Conservation (phyloP, 2,797 vertebrate genomes). For the Corythornis leucogaster region DNA sequence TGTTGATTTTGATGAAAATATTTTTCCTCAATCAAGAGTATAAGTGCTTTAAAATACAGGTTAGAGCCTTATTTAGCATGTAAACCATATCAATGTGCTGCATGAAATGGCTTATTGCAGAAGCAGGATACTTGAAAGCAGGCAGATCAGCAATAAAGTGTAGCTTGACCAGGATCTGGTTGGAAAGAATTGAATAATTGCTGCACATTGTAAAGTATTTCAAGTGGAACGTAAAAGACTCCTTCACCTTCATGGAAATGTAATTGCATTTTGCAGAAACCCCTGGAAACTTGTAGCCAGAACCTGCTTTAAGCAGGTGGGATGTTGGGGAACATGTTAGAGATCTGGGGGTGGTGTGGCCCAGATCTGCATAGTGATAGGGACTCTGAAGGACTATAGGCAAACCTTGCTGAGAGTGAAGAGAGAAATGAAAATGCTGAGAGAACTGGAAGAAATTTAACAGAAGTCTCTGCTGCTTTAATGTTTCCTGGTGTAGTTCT, state of each 20-base stretch:
- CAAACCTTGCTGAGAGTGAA: background rate
- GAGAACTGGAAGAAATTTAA: background rate
- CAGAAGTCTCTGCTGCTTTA: background rate
- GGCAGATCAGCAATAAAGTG: background rate
- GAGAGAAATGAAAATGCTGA: background rate
- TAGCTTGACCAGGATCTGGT: background rate
- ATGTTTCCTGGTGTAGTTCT: background rate
- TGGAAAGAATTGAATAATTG: conserved; percentile 13
- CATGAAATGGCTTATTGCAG: background rate
- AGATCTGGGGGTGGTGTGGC: background rate
- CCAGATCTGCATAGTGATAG: background rate
- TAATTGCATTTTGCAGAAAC: background rate
- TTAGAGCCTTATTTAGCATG: background rate
- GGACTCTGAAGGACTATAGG: background rate
- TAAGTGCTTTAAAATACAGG: background rate
- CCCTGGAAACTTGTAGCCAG: background rate
- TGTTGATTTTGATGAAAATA: background rate
- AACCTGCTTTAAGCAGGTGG: background rate
- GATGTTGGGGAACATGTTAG: background rate
- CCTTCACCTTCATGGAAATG: background rate
- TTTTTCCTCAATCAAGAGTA: background rate
- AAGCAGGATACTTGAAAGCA: background rate
- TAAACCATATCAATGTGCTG: background rate
- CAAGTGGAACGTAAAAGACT: background rate
- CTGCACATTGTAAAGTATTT: background rate